Evolutionary conservation across 2,113 vertebrate species (phyloP), one percentile per base, ranked within the genome.

Genomic region (Tupaia chinensis): DNA sequence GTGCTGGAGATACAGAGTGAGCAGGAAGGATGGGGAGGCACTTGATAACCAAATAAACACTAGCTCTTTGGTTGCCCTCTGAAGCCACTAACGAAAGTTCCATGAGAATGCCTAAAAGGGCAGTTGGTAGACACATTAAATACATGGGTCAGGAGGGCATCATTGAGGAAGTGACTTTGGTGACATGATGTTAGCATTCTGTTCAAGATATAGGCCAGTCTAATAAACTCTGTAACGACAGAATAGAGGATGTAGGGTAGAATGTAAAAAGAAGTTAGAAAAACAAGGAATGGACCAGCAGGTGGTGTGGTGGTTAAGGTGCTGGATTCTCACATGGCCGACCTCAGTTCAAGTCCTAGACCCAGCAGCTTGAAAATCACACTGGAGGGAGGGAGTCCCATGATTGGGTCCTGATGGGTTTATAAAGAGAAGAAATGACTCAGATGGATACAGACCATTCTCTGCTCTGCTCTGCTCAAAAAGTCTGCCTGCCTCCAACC

Each of bases 231-330:
- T 44, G 2, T 54, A 7, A 79, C 66, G 19, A 10, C 16, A 23
- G 54, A 65, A 0, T 16, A 19, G 23, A 7, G 4, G 9, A 7
- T 15, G 60, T 10, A 10, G 4, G n/a, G 4, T 16, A 32, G 27
- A 1, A 17, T 4, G 19, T 22, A 9, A 89, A 91, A 82, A 56
- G 54, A 73, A 83, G 29, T 58, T 74, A 22, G 60, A 34, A 76
- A 89, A 13, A 1, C 63, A 72, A 58, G 77, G 4, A 10, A 14
- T 44, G 44, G 44, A 44, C 44, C 44, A 44, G 44, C 44, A 44
- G 44, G 3, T 44, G 44, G 44, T 44, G 44, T 44, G 44, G 44
- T 44, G 44, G 44, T 44, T 44, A 44, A 44, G 44, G 44, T 44
- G 44, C 44, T 44, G 44, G 44, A 44, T 3, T 44, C 44, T 44